Evolutionary conservation across 2,888 invertebrate species (phyloP), one percentile per base, ranked within the genome.

Genomic region (Clepsis dumicolana): DNA sequence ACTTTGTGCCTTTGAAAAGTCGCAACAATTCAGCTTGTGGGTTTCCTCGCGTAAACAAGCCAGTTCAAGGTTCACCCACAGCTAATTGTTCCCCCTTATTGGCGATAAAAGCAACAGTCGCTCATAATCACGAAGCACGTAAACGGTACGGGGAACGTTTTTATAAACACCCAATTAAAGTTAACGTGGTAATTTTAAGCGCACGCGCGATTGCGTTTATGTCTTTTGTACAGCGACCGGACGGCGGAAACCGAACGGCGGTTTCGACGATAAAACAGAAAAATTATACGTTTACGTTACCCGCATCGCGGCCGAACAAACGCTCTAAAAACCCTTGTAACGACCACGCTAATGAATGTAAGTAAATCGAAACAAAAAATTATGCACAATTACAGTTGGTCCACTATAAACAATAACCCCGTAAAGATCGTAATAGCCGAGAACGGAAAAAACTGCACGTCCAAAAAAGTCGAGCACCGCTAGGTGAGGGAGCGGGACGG

Each of bases 401-500:
- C 80, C 76, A 77, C 81, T 80, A 82, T 84, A 85, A 86, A 88
- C 86, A 86, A 87, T 83, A 79, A 76, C 76, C 79, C 84, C 86
- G 87, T 87, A 87, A 83, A 87, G 78, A 56, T 82, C 82, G 84
- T 85, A 81, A 85, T 85, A 88, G 85, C 85, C 85, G 83, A 86
- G 86, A 87, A 87, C 83, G 89, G 88, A 88, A 91, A 89, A 90
- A 92, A 89, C 85, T 87, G 88, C 90, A 89, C 80, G 82, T 84
- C 88, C 91, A 90, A 93, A 93, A 93, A 93, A 91, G 87, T 90
- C 87, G 89, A 89, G 88, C 90, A 93, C 93, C 93, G 93, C 92
- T 92, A 93, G 84, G 79, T 80, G 83, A 84, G 81, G 73, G 86
- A 90, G 81, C 73, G 82, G 75, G 91, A 90, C 80, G 77, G 77